Base-by-base conservation (phyloP, 2,888 invertebrate species). In the Calameuta filiformis region DNA sequence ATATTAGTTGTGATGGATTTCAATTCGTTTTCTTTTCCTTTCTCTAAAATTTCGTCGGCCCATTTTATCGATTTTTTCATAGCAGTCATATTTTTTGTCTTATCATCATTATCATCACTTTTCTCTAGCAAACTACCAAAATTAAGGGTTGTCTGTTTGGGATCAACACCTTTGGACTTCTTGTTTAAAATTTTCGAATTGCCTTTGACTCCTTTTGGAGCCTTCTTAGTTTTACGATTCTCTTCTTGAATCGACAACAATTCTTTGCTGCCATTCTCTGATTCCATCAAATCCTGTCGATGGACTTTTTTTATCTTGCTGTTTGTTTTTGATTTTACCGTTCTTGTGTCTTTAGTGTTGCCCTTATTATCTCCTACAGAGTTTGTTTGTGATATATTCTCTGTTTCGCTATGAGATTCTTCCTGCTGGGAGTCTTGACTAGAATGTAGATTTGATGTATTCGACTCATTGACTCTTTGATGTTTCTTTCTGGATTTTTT, bases 341-440 rank as follows among this genome's bases (percentile, higher is more conserved):
- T 35, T 74, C 35, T 75, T 9, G 68, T 35, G 23, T 69, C 35
- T n/a, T 31, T 15, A n/a, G 68, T 11, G 30, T 76, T 68, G 33
- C 9, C 12, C 69, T 69, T 69, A 35, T 30, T n/a, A 75, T n/a
- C n/a, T 30, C 23, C n/a, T 35, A 23, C 4, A 12, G 23, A 30
- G 35, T 37, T 35, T 77, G 11, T 75, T 75, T 35, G 31, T 30
- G 12, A 4, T 12, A 75, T 30, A 33, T 77, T 75, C 33, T 69
- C 33, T 77, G 31, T 9, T 12, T 75, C 31, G 9, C 71, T 71
- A 31, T 33, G 6, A 23, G 15, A 31, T 11, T 71, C 31, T 71
- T 71, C 71, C 31, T 34, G 71, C 15, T 31, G 31, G 4, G 71
- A 34, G 31, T 71, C 12, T 6, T 3, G 12, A 34, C 12, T 71